Evolutionary conservation across 2,797 vertebrate genomes (phyloP).

Genomic region (Syngnathus acus): DNA sequence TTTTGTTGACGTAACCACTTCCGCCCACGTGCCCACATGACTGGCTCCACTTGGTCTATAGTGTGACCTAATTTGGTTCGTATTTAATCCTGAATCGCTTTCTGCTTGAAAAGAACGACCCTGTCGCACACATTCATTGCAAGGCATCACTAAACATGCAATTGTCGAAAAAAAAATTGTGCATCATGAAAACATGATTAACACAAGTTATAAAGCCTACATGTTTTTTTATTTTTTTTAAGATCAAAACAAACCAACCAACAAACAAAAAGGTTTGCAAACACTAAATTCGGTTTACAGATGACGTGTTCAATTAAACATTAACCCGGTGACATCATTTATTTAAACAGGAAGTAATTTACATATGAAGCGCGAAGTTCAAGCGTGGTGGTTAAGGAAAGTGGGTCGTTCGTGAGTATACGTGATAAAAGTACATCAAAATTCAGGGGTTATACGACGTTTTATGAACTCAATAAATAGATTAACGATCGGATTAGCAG

Average conservation of each 20-base stretch:
- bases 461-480: not conserved
- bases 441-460: not conserved
- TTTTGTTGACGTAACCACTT: constrained; percentile 73
- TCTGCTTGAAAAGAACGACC: not conserved
- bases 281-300: constrained; percentile 5
- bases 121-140: not conserved
- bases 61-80: constrained; percentile 3
- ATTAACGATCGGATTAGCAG: not conserved
- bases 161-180: not conserved
- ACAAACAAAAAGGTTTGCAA: not conserved
- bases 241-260: not conserved
- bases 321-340: constrained; percentile 10
- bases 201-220: not conserved
- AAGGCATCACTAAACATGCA: not conserved
- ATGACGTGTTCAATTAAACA: constrained; percentile 35
- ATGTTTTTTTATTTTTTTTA: not conserved
- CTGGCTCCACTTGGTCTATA: constrained; percentile 20
- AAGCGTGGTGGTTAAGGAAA: constrained; percentile 23
- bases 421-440: not conserved
- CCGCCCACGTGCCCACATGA: constrained; percentile 70
- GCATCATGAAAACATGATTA: not conserved
- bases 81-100: not conserved
- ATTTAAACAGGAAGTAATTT: constrained; percentile 58
- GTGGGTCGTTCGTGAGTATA: constrained; percentile 45
- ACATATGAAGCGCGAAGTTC: constrained; percentile 32